Percentiles rank a stretch among this genome's conserved stretches.
Evolutionary conservation across 2,113 vertebrate species (phyloP).

Genomic region (Rhabdornis inornatus): DNA sequence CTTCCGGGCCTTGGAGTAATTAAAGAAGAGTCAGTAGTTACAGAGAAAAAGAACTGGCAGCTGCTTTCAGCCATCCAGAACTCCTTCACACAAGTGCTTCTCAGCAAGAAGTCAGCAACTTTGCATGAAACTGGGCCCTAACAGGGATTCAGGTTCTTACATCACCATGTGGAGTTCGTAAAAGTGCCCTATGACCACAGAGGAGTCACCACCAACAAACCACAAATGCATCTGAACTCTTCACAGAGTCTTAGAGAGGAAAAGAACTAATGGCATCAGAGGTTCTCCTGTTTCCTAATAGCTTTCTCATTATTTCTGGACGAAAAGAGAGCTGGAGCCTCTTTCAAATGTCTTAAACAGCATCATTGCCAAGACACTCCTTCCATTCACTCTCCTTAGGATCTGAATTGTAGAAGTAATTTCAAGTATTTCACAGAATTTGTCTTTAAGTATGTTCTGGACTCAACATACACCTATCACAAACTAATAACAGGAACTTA

Average conservation of each 20-base stretch:
- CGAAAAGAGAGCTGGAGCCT: background rate
- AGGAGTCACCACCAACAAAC: background rate
- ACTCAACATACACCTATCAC: background rate
- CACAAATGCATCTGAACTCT: background rate
- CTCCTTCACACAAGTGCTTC: background rate
- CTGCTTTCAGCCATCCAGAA: background rate
- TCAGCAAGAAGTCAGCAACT: background rate
- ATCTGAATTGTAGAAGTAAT: background rate
- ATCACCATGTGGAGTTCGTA: background rate
- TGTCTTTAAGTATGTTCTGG: background rate
- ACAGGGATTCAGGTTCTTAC: background rate
- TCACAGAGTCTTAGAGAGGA: background rate
- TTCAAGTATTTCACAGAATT: background rate
- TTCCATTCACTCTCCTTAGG: background rate
- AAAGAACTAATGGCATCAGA: background rate
- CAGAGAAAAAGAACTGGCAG: background rate
- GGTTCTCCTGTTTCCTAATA: background rate
- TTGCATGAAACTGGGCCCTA: background rate
- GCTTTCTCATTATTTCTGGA: background rate
- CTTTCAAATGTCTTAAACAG: background rate
- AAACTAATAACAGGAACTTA: background rate
- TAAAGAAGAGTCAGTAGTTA: background rate
- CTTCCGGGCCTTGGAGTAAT: constrained; percentile 83
- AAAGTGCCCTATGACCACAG: background rate
- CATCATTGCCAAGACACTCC: background rate